A percentile compares a stretch with the other conserved stretches of the same genome.
Evolutionary conservation across 1,140 invertebrate species (phyloP).

Genomic region (Brachionus calyciflorus): DNA sequence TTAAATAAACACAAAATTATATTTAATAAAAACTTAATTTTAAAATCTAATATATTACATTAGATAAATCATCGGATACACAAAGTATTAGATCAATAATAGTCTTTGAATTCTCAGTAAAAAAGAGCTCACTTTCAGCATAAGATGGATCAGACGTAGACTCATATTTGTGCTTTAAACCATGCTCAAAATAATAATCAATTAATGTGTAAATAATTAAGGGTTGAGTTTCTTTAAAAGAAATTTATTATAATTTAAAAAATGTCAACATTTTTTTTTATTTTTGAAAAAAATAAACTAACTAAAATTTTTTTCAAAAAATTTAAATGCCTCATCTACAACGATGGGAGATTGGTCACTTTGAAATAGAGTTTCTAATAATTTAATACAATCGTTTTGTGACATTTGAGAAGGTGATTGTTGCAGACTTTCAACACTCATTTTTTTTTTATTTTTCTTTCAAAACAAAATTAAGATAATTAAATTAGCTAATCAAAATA

Average conservation of each 20-base stretch:
- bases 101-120: slow-evolving; percentile 4
- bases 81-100: slow-evolving; percentile 23
- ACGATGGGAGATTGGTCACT: not conserved
- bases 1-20: not conserved
- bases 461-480: not conserved
- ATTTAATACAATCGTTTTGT: not conserved
- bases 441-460: not conserved
- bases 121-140: not conserved
- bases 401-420: not conserved
- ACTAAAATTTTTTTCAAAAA: slow-evolving; percentile 26
- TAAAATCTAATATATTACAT: slow-evolving; percentile 1
- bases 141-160: not conserved
- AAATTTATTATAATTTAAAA: not conserved
- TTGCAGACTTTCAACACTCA: slow-evolving; percentile 22
- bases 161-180: not conserved
- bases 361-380: slow-evolving; percentile 10
- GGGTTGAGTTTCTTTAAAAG: slow-evolving; percentile 3
- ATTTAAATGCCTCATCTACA: not conserved
- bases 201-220: not conserved
- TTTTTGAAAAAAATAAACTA: not conserved
- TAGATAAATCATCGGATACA: slow-evolving; percentile 16
- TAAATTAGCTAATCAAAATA: not conserved
- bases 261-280: not conserved
- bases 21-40: not conserved
- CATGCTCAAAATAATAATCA: slow-evolving; percentile 38